Evolutionary conservation across 2,797 vertebrate species (phyloP).

Genomic region (Onychomys torridus): DNA sequence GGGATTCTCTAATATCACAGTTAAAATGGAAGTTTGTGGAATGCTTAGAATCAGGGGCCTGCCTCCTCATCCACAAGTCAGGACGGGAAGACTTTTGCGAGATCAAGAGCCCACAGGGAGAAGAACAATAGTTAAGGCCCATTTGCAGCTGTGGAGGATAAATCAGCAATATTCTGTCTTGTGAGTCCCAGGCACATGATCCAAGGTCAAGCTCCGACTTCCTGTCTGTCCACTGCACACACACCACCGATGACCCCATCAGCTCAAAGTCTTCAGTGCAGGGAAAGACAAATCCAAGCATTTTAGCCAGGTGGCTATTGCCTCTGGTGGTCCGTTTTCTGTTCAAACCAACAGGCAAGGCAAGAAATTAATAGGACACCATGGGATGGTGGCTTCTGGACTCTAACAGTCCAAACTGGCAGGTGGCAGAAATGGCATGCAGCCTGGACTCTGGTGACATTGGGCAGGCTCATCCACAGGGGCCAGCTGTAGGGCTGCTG

Average conservation of each 20-base stretch:
- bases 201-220: not conserved
- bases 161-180: not conserved
- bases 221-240: not conserved
- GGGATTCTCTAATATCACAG: not conserved
- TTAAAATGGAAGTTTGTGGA: not conserved
- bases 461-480: not conserved
- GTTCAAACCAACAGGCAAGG: fast-evolving
- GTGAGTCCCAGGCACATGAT: not conserved
- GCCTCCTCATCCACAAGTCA: not conserved
- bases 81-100: not conserved
- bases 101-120: not conserved
- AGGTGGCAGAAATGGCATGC: fast-evolving
- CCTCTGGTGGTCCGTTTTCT: not conserved
- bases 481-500: not conserved
- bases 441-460: not conserved
- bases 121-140: not conserved
- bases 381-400: not conserved
- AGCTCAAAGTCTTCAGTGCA: not conserved
- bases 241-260: too few relatives aligned
- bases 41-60: not conserved
- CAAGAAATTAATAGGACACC: too few relatives aligned
- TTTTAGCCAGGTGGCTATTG: not conserved
- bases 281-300: not conserved
- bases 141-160: not conserved
- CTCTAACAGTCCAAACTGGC: not conserved